A percentile compares a stretch with the other conserved stretches of the same genome.
phyloP scores from a whole-genome alignment of 2,888 invertebrate genomes.

The Gymnoscelis rufifasciata region DNA sequence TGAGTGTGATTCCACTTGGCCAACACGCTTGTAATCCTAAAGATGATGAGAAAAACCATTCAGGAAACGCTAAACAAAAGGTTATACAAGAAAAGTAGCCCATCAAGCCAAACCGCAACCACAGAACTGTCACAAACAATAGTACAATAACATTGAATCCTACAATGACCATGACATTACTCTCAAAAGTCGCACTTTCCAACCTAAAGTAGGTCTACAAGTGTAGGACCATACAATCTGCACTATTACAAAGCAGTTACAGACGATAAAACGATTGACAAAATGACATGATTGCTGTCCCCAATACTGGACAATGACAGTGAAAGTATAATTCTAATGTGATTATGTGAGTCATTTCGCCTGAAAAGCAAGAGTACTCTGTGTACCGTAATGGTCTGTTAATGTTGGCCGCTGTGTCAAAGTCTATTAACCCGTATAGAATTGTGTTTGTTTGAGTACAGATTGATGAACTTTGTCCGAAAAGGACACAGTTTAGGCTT shows the following conservation, averaged over 20 bases:
- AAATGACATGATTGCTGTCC: conserved; percentile 30
- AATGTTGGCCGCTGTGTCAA: conserved; percentile 8
- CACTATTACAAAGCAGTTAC: conserved; percentile 20
- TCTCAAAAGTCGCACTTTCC: conserved; percentile 10
- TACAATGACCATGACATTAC: conserved; percentile 4
- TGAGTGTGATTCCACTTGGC: too few species aligned
- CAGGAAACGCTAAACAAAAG: too few species aligned
- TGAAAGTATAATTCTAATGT: conserved; percentile 24
- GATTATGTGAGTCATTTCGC: conserved; percentile 11
- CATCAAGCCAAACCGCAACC: background rate
- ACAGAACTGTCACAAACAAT: background rate
- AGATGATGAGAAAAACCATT: too few species aligned
- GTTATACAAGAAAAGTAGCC: background rate
- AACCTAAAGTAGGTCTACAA: conserved; percentile 5
- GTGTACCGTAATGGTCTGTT: conserved; percentile 14
- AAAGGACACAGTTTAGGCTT: too few species aligned
- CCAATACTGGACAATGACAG: conserved; percentile 24
- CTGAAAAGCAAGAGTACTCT: conserved; percentile 21
- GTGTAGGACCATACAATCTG: background rate
- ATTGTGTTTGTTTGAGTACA: background rate
- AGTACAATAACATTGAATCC: conserved; percentile 6
- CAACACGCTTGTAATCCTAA: too few species aligned
- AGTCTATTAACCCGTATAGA: background rate
- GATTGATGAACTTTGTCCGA: too few species aligned
- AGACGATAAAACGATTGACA: conserved; percentile 11